Base-by-base conservation (phyloP, 2,113 vertebrate species). In the Lepus americanus region DNA sequence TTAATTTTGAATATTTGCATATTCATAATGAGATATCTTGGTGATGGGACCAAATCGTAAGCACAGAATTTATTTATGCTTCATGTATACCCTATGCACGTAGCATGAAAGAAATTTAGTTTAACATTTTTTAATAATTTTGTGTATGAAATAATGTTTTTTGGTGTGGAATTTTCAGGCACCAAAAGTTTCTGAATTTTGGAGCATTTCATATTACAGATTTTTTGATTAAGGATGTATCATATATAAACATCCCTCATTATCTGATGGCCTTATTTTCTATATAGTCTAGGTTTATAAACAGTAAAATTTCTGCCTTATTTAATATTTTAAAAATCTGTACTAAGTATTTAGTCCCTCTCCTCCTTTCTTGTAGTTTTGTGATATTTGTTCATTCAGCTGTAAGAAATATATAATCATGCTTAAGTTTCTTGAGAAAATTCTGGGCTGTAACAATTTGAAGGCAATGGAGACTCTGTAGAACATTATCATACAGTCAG, bases 231-330 rank as follows among this genome's bases (percentile, higher is more conserved):
- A 44, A 44, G 44, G 55, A 59, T 17, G 14, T 86, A 29, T 89
- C 31, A 59, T 76, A 12, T 39, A 12, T 39, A 93, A 94, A 55
- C 84, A 90, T 90, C 92, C 33, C 27, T 4, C 29, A 88, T 2
- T 61, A 96, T 80, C 63, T 69, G 93, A 72, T 8, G 36, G n/a
- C 33, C 93, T 72, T 90, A 10, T 74, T 83, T 92, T 87, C 67
- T 64, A 17, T 51, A 76, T 29, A 87, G 2, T 87, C 67, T 76
- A 63, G 1, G 2, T 61, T 89, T 94, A 51, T 66, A 87, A 76
- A 29, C 78, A 17, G 16, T 55, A n/a, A 61, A 63, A 51, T 78
- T 92, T 23, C 64, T 12, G 13, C 80, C 59, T 87, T 77, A 36
- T 23, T 27, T 92, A 88, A 90, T 66, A 70, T 91, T 89, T 53